Percentiles rank a stretch among this genome's conserved stretches.
phyloP scores from a whole-genome alignment of 2,113 vertebrate species.

The Equus quagga region DNA sequence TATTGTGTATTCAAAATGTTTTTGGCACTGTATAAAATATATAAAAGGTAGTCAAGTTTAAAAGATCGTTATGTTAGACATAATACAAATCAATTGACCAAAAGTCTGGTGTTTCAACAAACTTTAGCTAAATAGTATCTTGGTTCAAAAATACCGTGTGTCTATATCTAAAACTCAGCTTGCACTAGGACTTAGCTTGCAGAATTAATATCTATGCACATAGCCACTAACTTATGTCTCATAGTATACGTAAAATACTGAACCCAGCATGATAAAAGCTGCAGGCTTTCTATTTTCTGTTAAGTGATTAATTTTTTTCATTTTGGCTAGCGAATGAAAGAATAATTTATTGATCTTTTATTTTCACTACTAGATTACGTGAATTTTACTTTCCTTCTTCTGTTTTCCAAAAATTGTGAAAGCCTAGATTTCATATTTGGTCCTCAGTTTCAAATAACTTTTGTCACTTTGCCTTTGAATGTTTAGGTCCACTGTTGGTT shows the following conservation, averaged over 20 bases:
- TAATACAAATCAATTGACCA: background rate
- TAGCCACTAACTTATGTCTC: background rate
- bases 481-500: slow-evolving; percentile 63
- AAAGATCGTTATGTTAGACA: background rate
- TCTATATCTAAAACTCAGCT: background rate
- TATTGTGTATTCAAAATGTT: background rate
- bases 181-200: background rate
- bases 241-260: slow-evolving; percentile 26
- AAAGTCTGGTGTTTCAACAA: background rate
- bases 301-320: background rate
- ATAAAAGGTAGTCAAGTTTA: background rate
- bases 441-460: background rate
- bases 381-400: background rate
- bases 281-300: background rate
- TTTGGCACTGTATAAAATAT: background rate
- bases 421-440: background rate
- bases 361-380: background rate
- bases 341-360: background rate
- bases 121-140: background rate
- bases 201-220: background rate
- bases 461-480: background rate
- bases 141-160: background rate
- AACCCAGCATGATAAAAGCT: background rate
- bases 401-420: slow-evolving; percentile 32
- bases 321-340: background rate